Percentiles rank a stretch among this genome's conserved stretches.
Evolutionary conservation across 2,113 vertebrate genomes (phyloP).

Genomic region (Tetrax tetrax): DNA sequence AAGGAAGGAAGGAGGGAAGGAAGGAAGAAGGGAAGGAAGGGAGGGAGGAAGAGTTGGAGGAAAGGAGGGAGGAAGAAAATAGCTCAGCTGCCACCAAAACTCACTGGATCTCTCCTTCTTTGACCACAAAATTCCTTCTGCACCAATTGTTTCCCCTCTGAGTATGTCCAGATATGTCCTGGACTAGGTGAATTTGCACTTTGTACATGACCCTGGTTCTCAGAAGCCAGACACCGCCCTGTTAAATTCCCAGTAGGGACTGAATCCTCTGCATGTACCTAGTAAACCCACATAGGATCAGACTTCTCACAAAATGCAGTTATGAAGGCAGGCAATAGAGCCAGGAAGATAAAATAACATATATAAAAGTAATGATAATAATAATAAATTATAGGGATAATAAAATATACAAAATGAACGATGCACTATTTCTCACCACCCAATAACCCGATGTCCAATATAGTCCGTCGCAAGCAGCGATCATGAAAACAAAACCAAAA

Average conservation of each 20-base stretch:
- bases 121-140: background rate
- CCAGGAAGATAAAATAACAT: no score
- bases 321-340: rapidly evolving
- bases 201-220: background rate
- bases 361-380: no score
- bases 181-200: background rate
- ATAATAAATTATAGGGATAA: no score
- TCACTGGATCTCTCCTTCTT: background rate
- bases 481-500: no score
- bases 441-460: no score
- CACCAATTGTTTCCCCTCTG: background rate
- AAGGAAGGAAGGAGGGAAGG: no score
- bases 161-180: background rate
- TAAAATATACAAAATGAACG: no score
- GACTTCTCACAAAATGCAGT: background rate
- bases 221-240: background rate
- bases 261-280: background rate
- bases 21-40: background rate
- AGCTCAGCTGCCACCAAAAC: background rate
- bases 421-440: no score
- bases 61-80: background rate
- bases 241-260: background rate
- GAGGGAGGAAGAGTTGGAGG: background rate
- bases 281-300: background rate
- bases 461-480: no score